Evolutionary conservation across 2,113 vertebrate genomes (phyloP).

Genomic region (Corythornis madagascariensis): DNA sequence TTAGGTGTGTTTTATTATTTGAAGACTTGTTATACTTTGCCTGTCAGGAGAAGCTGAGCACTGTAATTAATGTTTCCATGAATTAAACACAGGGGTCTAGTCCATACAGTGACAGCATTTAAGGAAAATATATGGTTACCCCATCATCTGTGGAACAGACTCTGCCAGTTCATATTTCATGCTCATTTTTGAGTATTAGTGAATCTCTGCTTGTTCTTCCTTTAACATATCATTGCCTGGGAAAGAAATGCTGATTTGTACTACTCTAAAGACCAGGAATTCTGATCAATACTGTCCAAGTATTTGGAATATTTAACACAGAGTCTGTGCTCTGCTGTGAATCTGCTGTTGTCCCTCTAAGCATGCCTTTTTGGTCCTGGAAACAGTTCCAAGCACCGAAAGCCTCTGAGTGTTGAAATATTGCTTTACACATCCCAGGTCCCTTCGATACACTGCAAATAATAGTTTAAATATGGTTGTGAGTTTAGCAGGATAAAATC

Average conservation of each 20-base stretch:
- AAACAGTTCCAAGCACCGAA: neutral
- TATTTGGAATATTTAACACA: neutral
- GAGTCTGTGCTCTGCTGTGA: neutral
- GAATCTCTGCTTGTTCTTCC: neutral
- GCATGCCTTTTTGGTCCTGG: neutral
- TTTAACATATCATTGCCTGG: neutral
- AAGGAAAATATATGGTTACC: conserved; percentile 4
- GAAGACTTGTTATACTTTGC: conserved; percentile 29
- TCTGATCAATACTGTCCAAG: neutral
- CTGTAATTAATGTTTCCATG: conserved; percentile 8
- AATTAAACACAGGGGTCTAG: conserved; percentile 29
- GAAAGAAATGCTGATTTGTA: neutral
- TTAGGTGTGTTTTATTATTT: conserved; percentile 44
- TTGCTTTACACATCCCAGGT: neutral
- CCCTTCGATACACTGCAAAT: neutral
- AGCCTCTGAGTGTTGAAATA: neutral
- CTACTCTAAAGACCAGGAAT: neutral
- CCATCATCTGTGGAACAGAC: conserved; percentile 30
- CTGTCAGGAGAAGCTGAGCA: conserved; percentile 12
- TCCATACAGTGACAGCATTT: neutral
- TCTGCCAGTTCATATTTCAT: neutral
- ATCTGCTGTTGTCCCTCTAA: neutral
- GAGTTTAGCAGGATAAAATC: neutral
- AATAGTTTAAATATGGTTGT: neutral
- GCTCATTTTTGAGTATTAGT: neutral